Percentiles rank a stretch among this genome's conserved stretches.
phyloP scores from a whole-genome alignment of 2,113 vertebrate genomes.

The Mormyrus iriodes region DNA sequence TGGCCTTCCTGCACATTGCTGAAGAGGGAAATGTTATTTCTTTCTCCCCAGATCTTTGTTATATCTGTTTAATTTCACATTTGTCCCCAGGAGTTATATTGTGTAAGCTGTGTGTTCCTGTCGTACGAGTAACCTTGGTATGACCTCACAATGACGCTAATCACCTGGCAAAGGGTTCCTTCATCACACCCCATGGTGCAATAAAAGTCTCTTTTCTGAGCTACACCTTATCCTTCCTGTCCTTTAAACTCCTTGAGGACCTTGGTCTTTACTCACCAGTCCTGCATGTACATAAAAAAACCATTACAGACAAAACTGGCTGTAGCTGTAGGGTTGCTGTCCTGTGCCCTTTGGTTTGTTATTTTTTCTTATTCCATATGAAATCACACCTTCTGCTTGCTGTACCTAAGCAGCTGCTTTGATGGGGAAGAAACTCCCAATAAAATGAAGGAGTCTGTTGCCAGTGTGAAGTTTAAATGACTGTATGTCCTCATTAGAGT shows the following conservation, averaged over 20 bases:
- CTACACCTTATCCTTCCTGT: slow-evolving; percentile 45
- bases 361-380: background rate
- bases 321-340: background rate
- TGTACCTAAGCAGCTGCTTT: background rate
- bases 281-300: background rate
- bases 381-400: background rate
- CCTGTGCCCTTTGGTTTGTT: background rate
- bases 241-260: slow-evolving; percentile 22
- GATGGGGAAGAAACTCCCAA: background rate
- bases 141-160: slow-evolving; percentile 11
- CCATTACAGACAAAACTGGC: background rate
- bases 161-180: slow-evolving; percentile 6
- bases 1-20: slow-evolving; percentile 1
- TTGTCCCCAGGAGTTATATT: slow-evolving; percentile 10
- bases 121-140: background rate
- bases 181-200: background rate
- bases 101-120: background rate
- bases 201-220: slow-evolving; percentile 17
- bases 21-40: slow-evolving; percentile 14
- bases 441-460: background rate
- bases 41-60: slow-evolving; percentile 5
- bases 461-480: background rate
- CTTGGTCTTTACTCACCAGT: slow-evolving; percentile 35
- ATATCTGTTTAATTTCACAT: slow-evolving; percentile 16
- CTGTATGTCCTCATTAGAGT: background rate